Conservation (phyloP, 37 sponge, comb jelly and placozoan species). For the Bolinopsis microptera region DNA sequence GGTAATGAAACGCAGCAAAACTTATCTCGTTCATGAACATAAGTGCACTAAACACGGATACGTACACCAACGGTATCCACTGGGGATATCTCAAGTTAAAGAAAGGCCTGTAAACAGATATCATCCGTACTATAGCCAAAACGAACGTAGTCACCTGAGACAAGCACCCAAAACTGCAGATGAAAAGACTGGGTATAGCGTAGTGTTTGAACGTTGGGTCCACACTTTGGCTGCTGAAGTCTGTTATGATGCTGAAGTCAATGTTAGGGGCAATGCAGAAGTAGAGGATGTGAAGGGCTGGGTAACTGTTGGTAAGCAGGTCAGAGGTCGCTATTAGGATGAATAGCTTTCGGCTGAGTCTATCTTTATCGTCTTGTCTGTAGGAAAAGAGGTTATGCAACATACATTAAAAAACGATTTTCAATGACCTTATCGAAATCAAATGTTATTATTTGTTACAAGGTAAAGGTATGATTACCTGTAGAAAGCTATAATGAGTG, state of each 20-base stretch:
- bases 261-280: background rate
- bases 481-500: slow-evolving; percentile 10
- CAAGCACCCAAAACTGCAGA: slow-evolving; percentile 25
- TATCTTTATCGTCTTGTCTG: background rate
- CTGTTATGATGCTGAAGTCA: background rate
- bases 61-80: background rate
- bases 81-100: background rate
- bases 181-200: background rate
- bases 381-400: background rate
- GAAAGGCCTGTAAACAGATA: background rate
- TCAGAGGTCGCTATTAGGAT: slow-evolving; percentile 1
- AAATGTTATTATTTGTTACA: background rate
- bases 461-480: background rate
- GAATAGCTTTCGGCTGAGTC: background rate
- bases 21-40: background rate
- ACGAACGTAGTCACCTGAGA: slow-evolving; percentile 22
- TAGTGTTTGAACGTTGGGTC: background rate
- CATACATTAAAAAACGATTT: background rate
- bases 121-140: background rate
- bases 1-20: background rate
- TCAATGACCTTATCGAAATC: background rate
- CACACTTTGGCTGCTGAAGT: background rate
- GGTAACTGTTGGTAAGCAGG: slow-evolving; percentile 36
- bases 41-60: background rate
- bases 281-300: slow-evolving; percentile 47